phyloP scores from a whole-genome alignment of 2,113 vertebrate genomes.

The Macaca nemestrina region DNA sequence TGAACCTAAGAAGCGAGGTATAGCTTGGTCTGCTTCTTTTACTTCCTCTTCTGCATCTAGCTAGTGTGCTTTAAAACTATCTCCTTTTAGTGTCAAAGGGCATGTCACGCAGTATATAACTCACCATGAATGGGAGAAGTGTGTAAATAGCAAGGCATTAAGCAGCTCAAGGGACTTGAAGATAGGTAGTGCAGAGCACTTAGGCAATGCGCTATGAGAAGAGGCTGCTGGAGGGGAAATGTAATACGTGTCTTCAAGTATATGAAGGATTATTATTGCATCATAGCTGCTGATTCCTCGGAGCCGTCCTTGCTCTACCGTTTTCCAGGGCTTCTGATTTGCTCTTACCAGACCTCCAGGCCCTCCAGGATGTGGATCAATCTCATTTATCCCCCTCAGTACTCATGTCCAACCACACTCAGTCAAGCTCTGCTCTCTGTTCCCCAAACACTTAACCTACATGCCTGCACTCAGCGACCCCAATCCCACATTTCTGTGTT shows the following conservation, averaged over 20 bases:
- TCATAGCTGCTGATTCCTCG: constrained; percentile 19
- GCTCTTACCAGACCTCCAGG: background rate
- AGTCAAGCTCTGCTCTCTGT: background rate
- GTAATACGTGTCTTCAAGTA: constrained; percentile 54
- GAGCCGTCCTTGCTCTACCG: background rate
- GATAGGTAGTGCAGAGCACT: constrained; percentile 45
- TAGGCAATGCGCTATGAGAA: constrained; percentile 31
- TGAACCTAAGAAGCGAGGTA: background rate
- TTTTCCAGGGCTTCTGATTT: constrained; percentile 18
- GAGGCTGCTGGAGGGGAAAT: constrained; percentile 29
- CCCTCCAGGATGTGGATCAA: background rate
- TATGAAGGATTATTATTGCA: constrained; percentile 60
- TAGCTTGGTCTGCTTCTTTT: background rate
- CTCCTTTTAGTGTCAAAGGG: constrained; percentile 59
- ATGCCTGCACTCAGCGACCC: too few relatives aligned
- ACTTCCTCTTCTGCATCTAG: constrained; percentile 45
- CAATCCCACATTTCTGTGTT: too few relatives aligned
- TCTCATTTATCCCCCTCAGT: too few relatives aligned
- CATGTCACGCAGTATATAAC: constrained; percentile 59
- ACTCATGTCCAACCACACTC: background rate
- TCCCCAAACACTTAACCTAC: background rate
- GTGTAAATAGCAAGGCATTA: constrained; percentile 67
- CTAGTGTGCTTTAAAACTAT: constrained; percentile 40
- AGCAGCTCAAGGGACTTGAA: constrained; percentile 58
- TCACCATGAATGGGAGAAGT: constrained; percentile 54